Base-by-base conservation (phyloP, 1,140 invertebrate genomes). In the Antheraea pernyi region DNA sequence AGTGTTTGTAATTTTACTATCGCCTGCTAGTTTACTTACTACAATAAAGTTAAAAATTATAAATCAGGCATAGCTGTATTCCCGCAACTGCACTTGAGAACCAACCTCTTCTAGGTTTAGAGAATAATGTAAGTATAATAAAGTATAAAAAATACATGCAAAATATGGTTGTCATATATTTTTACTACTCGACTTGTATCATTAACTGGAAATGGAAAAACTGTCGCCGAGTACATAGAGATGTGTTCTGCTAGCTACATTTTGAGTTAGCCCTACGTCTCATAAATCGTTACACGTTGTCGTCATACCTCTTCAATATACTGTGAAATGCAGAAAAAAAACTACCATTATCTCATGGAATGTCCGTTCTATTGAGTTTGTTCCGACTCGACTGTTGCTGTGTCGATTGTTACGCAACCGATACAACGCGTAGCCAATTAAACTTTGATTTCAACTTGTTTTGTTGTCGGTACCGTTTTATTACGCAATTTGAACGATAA, bases 281-380 rank as follows among this genome's bases (percentile, higher is more conserved):
- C 22, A 30, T 30, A 30, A 30, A 0, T 53, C 16, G 7, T 53
- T 53, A 53, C 39, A 8, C 8, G 39, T 53, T n/a, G 10, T 53
- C 5, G 10, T 16, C 46, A 53, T 2, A 53, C 46, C 9, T 53
- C 16, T 6, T 9, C 46, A 11, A 53, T 53, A 53, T 53, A 16
- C 13, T 53, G 46, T 53, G 46, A 16, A 53, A 53, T 53, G 46
- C 46, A 53, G 1, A 42, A 53, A 53, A 53, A 53, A 53, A 53
- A 53, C 46, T n/a, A 53, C 46, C 46, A 53, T 53, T 16, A 53
- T 53, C 11, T 53, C 46, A 53, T 53, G 46, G 46, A 53, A 53
- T 53, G 46, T 13, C 13, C 13, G 46, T 53, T 53, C 4, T 13
- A 53, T 53, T 16, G 7, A 16, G 46, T 53, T 11, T 53, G 46